phyloP scores from a whole-genome alignment of 1,140 invertebrate species.

The Caerostris extrusa region DNA sequence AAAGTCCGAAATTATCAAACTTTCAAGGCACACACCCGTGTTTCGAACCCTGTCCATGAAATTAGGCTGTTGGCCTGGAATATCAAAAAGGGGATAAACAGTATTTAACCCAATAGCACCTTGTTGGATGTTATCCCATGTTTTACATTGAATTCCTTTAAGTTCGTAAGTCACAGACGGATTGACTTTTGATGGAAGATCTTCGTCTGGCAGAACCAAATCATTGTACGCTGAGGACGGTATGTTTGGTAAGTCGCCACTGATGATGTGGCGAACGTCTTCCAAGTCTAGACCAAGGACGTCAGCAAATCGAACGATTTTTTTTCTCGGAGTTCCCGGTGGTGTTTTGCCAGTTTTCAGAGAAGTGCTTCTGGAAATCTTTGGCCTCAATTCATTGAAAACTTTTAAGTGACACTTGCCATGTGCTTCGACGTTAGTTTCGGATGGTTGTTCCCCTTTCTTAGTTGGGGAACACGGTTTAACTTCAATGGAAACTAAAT shows the following conservation, averaged over 20 bases:
- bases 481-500: neutral
- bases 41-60: conserved; percentile 90
- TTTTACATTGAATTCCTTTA: conserved; percentile 84
- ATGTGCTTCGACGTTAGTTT: neutral
- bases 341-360: conserved; percentile 95
- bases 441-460: neutral
- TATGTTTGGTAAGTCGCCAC: conserved; percentile 91
- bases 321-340: conserved; percentile 92
- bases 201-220: conserved; percentile 76
- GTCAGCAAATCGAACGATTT: conserved; percentile 97
- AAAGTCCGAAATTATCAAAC: conserved; percentile 87
- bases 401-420: neutral
- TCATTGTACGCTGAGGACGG: conserved; percentile 89
- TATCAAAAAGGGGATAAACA: conserved; percentile 88
- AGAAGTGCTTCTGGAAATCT: conserved; percentile 90
- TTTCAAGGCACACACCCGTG: conserved; percentile 91
- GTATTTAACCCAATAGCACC: conserved; percentile 1
- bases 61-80: conserved; percentile 88
- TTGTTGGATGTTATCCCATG: neutral
- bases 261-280: conserved; percentile 84
- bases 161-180: conserved; percentile 82
- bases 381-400: conserved; percentile 80
- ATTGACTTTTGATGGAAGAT: conserved; percentile 80
- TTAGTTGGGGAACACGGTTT: neutral
- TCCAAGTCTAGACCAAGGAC: conserved; percentile 95